Conservation (phyloP, 1,140 invertebrate genomes). For the Portunus trituberculatus region DNA sequence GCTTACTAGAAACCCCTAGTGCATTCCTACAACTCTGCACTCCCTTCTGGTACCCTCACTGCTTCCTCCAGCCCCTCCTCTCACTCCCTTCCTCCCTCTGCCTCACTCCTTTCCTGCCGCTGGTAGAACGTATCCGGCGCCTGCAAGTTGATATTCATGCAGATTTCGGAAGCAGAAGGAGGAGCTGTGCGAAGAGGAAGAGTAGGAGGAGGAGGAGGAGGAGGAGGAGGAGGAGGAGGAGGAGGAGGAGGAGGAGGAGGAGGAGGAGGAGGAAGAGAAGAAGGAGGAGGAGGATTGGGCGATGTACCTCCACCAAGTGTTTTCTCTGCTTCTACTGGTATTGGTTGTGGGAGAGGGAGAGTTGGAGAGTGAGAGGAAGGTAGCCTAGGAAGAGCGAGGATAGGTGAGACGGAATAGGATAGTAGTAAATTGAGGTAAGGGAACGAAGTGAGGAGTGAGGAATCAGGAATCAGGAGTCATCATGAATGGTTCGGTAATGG, state of each 20-base stretch:
- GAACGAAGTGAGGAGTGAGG: no score
- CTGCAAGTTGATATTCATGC: conserved; percentile 3
- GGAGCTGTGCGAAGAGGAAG: background rate
- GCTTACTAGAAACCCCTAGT: background rate
- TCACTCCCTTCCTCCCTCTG: background rate
- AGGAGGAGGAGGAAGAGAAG: background rate
- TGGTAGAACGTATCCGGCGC: background rate
- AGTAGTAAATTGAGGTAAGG: no score
- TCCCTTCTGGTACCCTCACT: no score
- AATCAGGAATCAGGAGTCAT: no score
- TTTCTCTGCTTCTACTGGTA: background rate
- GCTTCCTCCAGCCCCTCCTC: background rate
- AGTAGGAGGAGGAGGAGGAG: background rate
- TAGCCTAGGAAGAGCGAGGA: no score
- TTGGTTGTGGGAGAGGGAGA: background rate
- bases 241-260: background rate
- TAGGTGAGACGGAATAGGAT: background rate
- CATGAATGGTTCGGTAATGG: no score
- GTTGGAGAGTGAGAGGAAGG: background rate
- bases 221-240: conserved; percentile 5
- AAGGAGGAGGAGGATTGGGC: background rate
- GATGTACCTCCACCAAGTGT: background rate
- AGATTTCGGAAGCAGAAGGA: background rate
- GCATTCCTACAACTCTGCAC: background rate
- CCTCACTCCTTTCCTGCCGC: background rate